These are phyloP conservation scores for Cordilura impudica DNA, from an alignment of 2,888 invertebrate species.

Conservation along the genomic window DNA sequence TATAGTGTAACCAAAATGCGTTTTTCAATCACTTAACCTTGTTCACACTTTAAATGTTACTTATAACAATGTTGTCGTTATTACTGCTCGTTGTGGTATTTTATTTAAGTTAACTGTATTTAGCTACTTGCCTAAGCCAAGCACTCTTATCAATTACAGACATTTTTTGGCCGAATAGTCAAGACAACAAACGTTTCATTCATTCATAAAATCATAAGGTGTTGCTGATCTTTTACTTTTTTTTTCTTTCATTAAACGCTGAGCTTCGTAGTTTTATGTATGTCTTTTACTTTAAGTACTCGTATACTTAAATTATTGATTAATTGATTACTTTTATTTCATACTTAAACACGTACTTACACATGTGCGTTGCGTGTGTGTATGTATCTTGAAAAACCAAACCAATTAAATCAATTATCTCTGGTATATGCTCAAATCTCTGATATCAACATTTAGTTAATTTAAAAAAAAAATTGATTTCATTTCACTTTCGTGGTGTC, in stretches of 20 bases:
- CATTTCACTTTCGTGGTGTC: too few relatives aligned
- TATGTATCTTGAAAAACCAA: neutral
- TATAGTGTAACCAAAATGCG: slow-evolving; percentile 35
- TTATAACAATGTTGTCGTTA: slow-evolving; percentile 8
- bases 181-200: neutral
- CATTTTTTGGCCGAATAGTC: neutral
- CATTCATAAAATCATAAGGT: neutral
- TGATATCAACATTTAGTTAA: too few relatives aligned
- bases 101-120: neutral
- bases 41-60: slow-evolving; percentile 33
- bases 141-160: neutral
- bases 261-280: neutral
- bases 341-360: too few relatives aligned
- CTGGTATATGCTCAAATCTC: slow-evolving; percentile 13
- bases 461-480: too few relatives aligned
- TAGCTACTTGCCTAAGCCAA: neutral
- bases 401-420: slow-evolving; percentile 22
- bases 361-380: neutral
- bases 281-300: neutral
- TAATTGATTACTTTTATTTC: too few relatives aligned
- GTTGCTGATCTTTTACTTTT: neutral
- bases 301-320: neutral
- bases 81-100: neutral
- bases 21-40: slow-evolving; percentile 56
- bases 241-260: too few relatives aligned